phyloP scores from a whole-genome alignment of 53 echinoderm and acorn worm genomes.

The Stichopus horrens region DNA sequence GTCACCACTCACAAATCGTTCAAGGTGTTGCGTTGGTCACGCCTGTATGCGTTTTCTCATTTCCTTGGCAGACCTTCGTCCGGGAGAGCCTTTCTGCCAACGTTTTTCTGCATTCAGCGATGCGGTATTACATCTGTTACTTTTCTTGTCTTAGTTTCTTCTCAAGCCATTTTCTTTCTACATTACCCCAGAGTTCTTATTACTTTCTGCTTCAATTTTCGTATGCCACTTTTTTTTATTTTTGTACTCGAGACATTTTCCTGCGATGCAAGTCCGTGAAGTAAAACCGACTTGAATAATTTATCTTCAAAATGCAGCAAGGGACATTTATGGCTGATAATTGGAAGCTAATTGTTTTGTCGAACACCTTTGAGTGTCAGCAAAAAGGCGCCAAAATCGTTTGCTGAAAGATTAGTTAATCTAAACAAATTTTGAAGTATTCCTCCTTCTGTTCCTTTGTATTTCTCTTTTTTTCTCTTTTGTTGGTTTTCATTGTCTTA shows the following conservation, averaged over 20 bases:
- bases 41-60: slow-evolving; percentile 25
- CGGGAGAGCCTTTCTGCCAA: not conserved
- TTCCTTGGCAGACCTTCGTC: slow-evolving; percentile 1
- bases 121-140: slow-evolving; percentile 30
- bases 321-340: slow-evolving; percentile 10
- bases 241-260: too few species aligned
- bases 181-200: not conserved
- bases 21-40: slow-evolving; percentile 21
- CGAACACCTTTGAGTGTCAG: not conserved
- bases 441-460: too few species aligned
- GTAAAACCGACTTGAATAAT: slow-evolving; percentile 3
- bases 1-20: not conserved
- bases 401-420: too few species aligned
- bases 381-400: too few species aligned
- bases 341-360: slow-evolving; percentile 2
- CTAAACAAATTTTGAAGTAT: too few species aligned
- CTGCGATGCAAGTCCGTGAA: too few species aligned
- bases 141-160: slow-evolving; percentile 6
- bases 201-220: too few species aligned
- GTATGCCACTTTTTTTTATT: too few species aligned
- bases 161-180: too few species aligned
- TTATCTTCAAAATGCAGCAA: slow-evolving; percentile 1
- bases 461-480: too few species aligned
- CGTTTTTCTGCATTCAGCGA: not conserved
- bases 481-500: too few species aligned